These are phyloP conservation scores for Carterocephalus palaemon DNA, from an alignment of 2,888 invertebrate species.

Conservation along the genomic window DNA sequence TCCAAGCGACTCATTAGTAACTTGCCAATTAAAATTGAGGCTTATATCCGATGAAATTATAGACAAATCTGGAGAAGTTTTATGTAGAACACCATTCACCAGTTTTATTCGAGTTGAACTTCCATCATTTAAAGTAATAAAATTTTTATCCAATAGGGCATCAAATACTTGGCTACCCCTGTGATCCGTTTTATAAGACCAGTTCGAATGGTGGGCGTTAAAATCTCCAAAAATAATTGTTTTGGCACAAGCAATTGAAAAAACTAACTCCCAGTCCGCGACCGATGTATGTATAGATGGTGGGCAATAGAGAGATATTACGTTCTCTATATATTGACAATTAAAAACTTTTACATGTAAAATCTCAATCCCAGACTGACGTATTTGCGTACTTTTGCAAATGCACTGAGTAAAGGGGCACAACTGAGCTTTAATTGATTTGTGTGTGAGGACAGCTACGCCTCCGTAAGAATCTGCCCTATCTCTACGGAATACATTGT, in stretches of 20 bases:
- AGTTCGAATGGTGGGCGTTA: slow-evolving; percentile 35
- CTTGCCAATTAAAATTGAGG: slow-evolving; percentile 26
- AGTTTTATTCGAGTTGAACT: slow-evolving; percentile 28
- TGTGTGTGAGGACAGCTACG: slow-evolving; percentile 5
- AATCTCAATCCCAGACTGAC: slow-evolving; percentile 26
- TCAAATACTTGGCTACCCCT: slow-evolving; percentile 33
- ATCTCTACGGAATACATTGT: background rate
- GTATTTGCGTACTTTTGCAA: too few relatives aligned
- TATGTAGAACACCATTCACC: slow-evolving; percentile 28
- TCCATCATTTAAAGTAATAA: slow-evolving; percentile 29
- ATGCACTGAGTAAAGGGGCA: too few relatives aligned
- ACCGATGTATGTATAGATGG: slow-evolving; percentile 16
- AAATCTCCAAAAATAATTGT: too few relatives aligned
- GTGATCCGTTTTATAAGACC: slow-evolving; percentile 33
- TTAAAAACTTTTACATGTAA: slow-evolving; percentile 31
- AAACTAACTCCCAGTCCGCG: slow-evolving; percentile 34
- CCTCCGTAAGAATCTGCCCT: slow-evolving; percentile 2
- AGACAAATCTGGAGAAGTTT: slow-evolving; percentile 33
- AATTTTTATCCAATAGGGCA: slow-evolving; percentile 23
- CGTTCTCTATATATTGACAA: slow-evolving; percentile 29
- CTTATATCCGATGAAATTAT: slow-evolving; percentile 26
- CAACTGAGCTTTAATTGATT: background rate
- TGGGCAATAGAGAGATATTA: slow-evolving; percentile 34
- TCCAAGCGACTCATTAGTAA: slow-evolving; percentile 30
- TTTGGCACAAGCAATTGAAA: too few relatives aligned